Evolutionary conservation across 2,113 vertebrate species (phyloP), one percentile per base, ranked within the genome.

Genomic region (Amblyopsis rosae): DNA sequence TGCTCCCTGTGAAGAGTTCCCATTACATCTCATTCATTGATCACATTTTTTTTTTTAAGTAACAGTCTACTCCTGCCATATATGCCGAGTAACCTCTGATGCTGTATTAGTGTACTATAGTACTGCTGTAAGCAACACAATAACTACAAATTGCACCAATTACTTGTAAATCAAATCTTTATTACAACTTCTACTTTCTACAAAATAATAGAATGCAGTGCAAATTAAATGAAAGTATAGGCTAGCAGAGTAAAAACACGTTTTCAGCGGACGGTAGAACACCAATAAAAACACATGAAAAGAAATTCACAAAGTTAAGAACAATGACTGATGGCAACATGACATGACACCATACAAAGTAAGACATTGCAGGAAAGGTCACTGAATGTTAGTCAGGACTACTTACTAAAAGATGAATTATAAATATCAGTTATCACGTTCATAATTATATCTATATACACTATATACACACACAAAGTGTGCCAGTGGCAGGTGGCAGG

Each of bases 191-290:
- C 3, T 11, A 51, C 49, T 51, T 51, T 51, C 10, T 12, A 51
- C 10, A 51, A 51, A 51, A 11, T 11, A 0, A 51, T 12, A 8
- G 35, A 41, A 41, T 41, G 87, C 82, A 41, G 35, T 85, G 53
- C 77, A 73, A 65, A 73, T 17, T 3, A 55, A 87, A 90, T 79
- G 86, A 87, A 90, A 87, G 69, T 53, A 69, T 82, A 76, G 64
- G 12, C 13, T 53, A n/a, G n/a, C 13, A 15, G 51, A 65, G 68
- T 73, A 88, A 69, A 10, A 53, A 69, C 65, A 62, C 79, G 79
- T 26, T 26, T 26, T 26, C 26, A 26, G 26, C 26, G 2, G 77
- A 81, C 26, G 47, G 65, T 72, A 19, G 45, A 41, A 41, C 35
- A 41, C 35, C 35, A 41, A 41, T 41, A 41, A 6, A 26, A 41